Conservation (phyloP, 2,888 invertebrate species). For the Cryptocephalus primarius region DNA sequence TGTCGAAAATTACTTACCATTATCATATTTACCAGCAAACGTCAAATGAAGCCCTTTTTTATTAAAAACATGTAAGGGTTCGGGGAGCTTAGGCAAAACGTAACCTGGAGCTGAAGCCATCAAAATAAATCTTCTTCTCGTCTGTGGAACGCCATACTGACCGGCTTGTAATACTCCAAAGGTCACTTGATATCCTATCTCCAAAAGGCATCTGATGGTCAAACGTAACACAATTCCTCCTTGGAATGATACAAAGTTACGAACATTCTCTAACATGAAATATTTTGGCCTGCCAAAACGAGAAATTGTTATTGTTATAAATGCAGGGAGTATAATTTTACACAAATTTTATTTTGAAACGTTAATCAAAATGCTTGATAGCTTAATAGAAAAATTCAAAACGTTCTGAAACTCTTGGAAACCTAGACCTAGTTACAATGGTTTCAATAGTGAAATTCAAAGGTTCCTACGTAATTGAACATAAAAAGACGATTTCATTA, state of each 20-base stretch:
- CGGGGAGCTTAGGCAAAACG: constrained; percentile 62
- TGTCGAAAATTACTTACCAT: constrained; percentile 19
- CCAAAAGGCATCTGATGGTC: constrained; percentile 60
- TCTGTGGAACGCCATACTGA: constrained; percentile 76
- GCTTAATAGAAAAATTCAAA: no score
- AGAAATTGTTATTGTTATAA: no score
- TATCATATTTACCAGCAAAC: constrained; percentile 44
- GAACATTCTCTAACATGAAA: constrained; percentile 75
- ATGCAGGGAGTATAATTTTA: no score
- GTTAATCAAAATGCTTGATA: background rate
- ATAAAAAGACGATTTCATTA: no score
- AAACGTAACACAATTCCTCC: constrained; percentile 70
- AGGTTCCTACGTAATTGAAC: no score
- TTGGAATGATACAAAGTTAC: constrained; percentile 78
- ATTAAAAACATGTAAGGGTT: constrained; percentile 69
- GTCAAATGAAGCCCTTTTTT: constrained; percentile 51
- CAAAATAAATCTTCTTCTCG: constrained; percentile 59
- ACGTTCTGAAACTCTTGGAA: no score
- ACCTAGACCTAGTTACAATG: no score
- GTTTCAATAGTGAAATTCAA: no score
- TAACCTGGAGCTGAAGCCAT: constrained; percentile 74
- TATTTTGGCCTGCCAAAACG: constrained; percentile 48
- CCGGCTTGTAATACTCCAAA: constrained; percentile 82
- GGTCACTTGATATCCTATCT: constrained; percentile 81
- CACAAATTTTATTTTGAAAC: no score